Conservation (phyloP, 2,797 vertebrate species). For the Rhabdophis nuchalis region DNA sequence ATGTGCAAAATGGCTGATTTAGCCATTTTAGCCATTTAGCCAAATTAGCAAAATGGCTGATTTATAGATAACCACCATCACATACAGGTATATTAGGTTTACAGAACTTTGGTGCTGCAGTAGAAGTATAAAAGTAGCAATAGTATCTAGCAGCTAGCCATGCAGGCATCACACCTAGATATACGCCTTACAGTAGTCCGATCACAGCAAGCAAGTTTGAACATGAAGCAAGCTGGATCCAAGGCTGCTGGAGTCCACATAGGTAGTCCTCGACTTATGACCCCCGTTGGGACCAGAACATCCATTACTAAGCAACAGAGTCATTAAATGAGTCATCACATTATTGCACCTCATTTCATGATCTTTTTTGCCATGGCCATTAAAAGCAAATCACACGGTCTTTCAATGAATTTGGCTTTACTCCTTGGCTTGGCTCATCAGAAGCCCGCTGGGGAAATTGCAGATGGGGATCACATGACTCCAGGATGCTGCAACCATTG, state of each 20-base stretch:
- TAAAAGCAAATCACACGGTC: background rate
- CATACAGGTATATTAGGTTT: background rate
- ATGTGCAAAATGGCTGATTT: constrained; percentile 21
- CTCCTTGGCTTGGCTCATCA: background rate
- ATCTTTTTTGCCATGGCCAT: background rate
- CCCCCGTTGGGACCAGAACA: background rate
- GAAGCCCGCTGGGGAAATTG: background rate
- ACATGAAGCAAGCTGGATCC: background rate
- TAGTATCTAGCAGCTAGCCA: background rate
- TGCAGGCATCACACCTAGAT: background rate
- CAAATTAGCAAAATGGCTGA: constrained; percentile 7
- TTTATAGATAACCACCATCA: background rate
- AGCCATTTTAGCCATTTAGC: too few relatives aligned
- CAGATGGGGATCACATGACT: background rate
- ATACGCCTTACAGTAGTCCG: background rate
- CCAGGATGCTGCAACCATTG: background rate
- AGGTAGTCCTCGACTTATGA: background rate
- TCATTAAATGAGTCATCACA: background rate
- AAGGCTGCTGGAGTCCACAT: background rate
- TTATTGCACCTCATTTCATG: background rate
- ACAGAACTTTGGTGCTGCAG: background rate
- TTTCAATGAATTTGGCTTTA: background rate
- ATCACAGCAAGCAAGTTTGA: background rate
- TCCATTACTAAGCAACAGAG: background rate
- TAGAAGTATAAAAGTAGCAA: background rate